A percentile compares a stretch with the other conserved stretches of the same genome.
These are phyloP conservation scores for Phenganax marumi DNA, from an alignment of 92 coral and sea anemone species.

Conservation along the genomic window DNA sequence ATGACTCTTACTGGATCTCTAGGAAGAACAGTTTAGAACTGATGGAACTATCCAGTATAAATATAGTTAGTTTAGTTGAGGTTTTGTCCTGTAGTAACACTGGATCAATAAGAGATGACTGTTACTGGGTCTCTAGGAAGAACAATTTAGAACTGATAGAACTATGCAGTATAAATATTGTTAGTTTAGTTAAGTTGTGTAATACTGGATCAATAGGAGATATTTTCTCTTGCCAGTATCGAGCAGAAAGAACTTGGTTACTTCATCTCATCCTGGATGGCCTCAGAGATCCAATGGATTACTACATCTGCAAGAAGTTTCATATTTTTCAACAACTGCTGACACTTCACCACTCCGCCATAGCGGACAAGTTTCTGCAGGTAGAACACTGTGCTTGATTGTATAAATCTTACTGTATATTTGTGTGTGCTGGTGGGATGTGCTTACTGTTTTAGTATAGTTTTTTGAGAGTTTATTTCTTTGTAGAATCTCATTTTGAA, in stretches of 20 bases:
- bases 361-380: slow-evolving; percentile 76
- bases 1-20: no score
- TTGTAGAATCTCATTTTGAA: slow-evolving; percentile 64
- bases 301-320: slow-evolving; percentile 82
- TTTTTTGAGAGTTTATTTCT: not conserved
- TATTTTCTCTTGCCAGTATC: slow-evolving; percentile 52
- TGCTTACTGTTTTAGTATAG: no score
- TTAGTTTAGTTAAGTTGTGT: no score
- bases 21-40: no score
- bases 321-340: slow-evolving; percentile 82
- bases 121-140: no score
- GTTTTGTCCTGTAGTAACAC: no score
- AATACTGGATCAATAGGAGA: not conserved
- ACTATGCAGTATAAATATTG: no score
- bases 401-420: not conserved
- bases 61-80: no score
- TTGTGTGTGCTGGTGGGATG: slow-evolving; percentile 1
- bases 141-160: no score
- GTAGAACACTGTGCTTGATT: slow-evolving; percentile 26
- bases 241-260: slow-evolving; percentile 80
- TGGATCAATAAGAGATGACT: no score
- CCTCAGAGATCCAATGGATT: slow-evolving; percentile 80
- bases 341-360: slow-evolving; percentile 72
- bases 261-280: slow-evolving; percentile 83
- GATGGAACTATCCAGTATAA: no score